A percentile compares a stretch with the other conserved stretches of the same genome.
Conservation (phyloP, 1,140 invertebrate genomes). For the Papilio machaon region DNA sequence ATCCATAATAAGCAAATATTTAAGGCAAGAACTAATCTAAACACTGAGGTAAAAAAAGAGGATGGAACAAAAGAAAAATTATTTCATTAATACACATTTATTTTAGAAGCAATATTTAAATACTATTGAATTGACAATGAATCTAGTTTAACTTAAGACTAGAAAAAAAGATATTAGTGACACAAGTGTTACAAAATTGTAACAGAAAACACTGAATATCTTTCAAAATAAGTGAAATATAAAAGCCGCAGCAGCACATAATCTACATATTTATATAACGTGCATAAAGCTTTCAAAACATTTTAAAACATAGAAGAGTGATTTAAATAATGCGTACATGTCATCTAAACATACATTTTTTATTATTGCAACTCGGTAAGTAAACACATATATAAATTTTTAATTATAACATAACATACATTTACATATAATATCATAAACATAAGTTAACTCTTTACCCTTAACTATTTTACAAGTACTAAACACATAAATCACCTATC, state of each 20-base stretch:
- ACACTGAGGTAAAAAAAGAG: neutral
- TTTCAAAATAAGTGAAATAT: neutral
- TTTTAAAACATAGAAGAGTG: no score
- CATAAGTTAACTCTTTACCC: neutral
- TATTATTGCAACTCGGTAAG: neutral
- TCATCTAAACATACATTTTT: neutral
- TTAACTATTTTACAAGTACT: neutral
- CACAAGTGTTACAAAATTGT: no score
- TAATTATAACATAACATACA: neutral
- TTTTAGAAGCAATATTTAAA: constrained; percentile 3
- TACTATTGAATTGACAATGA: neutral
- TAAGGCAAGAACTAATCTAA: neutral
- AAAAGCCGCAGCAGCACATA: neutral
- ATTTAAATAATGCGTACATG: neutral
- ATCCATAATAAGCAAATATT: neutral
- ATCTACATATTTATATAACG: no score
- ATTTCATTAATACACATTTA: neutral
- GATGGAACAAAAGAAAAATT: neutral
- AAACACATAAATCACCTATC: neutral
- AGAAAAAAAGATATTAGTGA: neutral
- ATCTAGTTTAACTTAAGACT: neutral
- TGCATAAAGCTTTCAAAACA: no score
- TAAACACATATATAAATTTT: neutral
- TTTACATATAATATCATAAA: neutral
- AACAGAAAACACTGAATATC: neutral